Percentiles rank a stretch among this genome's conserved stretches.
These are phyloP conservation scores for Myotis yumanensis DNA, from an alignment of 2,113 vertebrate species.

Conservation along the genomic window DNA sequence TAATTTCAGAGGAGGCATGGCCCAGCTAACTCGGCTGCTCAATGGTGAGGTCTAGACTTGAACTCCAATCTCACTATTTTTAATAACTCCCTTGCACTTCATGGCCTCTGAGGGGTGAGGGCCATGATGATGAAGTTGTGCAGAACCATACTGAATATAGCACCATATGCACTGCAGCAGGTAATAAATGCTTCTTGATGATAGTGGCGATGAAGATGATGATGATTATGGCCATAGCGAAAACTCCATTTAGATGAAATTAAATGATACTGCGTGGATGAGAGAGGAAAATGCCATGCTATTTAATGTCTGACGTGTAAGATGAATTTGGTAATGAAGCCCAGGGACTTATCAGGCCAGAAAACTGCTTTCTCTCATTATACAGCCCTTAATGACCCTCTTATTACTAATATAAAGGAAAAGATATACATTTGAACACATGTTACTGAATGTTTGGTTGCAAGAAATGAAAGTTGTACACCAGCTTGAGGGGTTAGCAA, in stretches of 20 bases:
- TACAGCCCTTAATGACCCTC: conserved; percentile 67
- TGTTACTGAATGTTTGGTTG: conserved; percentile 68
- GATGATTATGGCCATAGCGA: conserved; percentile 65
- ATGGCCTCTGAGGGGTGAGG: not conserved
- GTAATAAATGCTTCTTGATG: conserved; percentile 62
- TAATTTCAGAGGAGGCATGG: not conserved
- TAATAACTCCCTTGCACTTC: not conserved
- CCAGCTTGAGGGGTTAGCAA: conserved; percentile 73
- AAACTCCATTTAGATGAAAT: conserved; percentile 75
- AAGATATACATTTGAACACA: conserved; percentile 67
- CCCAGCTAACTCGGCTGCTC: not conserved
- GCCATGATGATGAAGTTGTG: not conserved
- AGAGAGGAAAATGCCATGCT: conserved; percentile 58
- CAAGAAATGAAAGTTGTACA: conserved; percentile 63
- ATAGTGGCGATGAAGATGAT: conserved; percentile 51
- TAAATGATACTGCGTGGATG: conserved; percentile 60
- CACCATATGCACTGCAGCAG: conserved; percentile 26
- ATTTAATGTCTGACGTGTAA: conserved; percentile 64
- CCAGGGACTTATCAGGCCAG: conserved; percentile 55
- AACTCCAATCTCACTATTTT: not conserved
- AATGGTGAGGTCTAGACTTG: not conserved
- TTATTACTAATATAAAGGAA: conserved; percentile 74
- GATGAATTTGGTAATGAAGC: conserved; percentile 73
- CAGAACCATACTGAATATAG: not conserved
- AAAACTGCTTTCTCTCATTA: conserved; percentile 69